These are phyloP conservation scores for Ditylenchus dipsaci DNA, from an alignment of 1,140 invertebrate species.

Conservation along the genomic window DNA sequence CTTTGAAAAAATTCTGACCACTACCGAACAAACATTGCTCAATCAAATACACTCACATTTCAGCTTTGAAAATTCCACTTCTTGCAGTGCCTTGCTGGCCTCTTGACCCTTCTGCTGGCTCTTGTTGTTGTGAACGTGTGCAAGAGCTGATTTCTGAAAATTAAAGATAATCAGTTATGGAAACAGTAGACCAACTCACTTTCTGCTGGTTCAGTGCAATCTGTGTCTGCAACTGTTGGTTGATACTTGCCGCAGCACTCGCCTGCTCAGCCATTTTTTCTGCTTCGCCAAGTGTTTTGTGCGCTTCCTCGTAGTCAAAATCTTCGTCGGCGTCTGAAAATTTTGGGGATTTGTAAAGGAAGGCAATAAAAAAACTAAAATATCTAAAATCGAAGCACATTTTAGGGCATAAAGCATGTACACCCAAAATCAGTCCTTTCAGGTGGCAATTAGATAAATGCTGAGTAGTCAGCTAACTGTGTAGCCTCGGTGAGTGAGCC, in stretches of 20 bases:
- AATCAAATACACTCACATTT: background rate
- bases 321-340: background rate
- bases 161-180: background rate
- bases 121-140: background rate
- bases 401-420: no score
- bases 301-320: background rate
- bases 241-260: background rate
- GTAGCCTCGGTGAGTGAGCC: no score
- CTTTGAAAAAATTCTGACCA: background rate
- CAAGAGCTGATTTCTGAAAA: slow-evolving; percentile 5
- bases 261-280: slow-evolving; percentile 5
- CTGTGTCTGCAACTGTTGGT: slow-evolving; percentile 1
- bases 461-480: no score
- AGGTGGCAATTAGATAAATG: no score
- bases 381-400: background rate
- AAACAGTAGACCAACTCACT: background rate
- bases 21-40: background rate
- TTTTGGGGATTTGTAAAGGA: background rate
- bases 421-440: background rate
- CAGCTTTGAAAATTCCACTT: background rate
- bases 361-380: background rate
- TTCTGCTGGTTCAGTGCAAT: slow-evolving; percentile 6
- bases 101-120: background rate
- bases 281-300: slow-evolving; percentile 5
- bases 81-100: background rate